These are phyloP conservation scores for Mesembrinibis cayennensis DNA, from an alignment of 2,113 vertebrate species.

Conservation along the genomic window DNA sequence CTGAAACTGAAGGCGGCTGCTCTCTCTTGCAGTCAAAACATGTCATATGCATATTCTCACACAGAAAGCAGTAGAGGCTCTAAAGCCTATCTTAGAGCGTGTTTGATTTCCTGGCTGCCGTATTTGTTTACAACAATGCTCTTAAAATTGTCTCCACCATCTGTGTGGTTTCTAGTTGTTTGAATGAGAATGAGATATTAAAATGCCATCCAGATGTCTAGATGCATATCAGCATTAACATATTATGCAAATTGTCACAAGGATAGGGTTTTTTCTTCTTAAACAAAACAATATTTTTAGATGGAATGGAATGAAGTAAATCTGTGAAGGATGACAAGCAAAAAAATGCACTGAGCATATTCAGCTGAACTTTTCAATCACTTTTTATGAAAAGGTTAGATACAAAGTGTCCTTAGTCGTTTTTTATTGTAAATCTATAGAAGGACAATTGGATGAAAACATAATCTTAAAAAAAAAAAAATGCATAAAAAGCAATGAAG, in stretches of 20 bases:
- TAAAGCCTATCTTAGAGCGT: conserved; percentile 25
- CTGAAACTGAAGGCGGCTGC: conserved; percentile 25
- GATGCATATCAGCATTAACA: conserved; percentile 72
- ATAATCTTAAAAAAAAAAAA: background rate
- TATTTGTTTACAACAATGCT: conserved; percentile 82
- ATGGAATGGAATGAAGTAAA: conserved; percentile 57
- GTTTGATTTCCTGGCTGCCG: conserved; percentile 80
- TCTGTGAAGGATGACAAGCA: conserved; percentile 53
- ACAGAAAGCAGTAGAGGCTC: conserved; percentile 15
- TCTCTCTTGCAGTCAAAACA: conserved; percentile 46
- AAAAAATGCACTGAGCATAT: background rate
- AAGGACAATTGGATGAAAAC: background rate
- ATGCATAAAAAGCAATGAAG: background rate
- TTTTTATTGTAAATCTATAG: conserved; percentile 2
- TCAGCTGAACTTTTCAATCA: conserved; percentile 53
- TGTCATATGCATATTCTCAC: background rate
- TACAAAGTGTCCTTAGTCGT: background rate
- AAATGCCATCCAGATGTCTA: conserved; percentile 85
- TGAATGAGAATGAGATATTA: conserved; percentile 83
- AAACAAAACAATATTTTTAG: conserved; percentile 75
- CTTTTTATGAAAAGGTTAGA: conserved; percentile 26
- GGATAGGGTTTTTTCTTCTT: conserved; percentile 40
- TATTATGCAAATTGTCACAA: conserved; percentile 76
- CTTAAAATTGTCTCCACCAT: conserved; percentile 78
- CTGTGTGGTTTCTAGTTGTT: conserved; percentile 77